phyloP scores from a whole-genome alignment of 2,113 vertebrate species.

The Mungos mungo region DNA sequence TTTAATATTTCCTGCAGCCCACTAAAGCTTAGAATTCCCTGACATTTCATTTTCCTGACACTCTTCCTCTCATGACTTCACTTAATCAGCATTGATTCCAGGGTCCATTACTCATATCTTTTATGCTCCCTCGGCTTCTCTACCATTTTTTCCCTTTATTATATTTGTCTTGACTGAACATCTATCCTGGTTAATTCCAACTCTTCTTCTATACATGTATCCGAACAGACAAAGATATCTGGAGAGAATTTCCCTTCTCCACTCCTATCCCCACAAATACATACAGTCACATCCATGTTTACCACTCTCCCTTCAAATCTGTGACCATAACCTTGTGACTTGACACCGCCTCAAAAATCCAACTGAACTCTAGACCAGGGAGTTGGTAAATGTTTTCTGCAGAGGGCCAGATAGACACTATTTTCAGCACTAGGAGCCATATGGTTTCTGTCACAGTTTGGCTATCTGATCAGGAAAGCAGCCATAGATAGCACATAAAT shows the following conservation, averaged over 20 bases:
- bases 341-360: constrained; percentile 2
- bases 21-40: neutral
- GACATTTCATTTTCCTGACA: neutral
- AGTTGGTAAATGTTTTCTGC: neutral
- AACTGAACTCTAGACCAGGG: neutral
- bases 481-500: neutral
- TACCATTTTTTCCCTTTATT: neutral
- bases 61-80: neutral
- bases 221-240: neutral
- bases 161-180: neutral
- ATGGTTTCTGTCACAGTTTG: neutral
- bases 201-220: neutral
- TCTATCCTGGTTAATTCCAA: neutral
- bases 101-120: neutral
- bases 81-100: neutral
- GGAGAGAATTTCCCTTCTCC: neutral
- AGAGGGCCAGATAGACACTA: neutral
- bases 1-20: neutral
- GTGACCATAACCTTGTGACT: neutral
- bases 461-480: neutral
- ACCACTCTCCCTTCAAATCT: neutral
- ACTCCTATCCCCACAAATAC: rapidly evolving
- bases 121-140: neutral
- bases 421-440: neutral
- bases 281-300: neutral